A percentile compares a stretch with the other conserved stretches of the same genome.
Conservation (phyloP, 2,797 vertebrate species). For the Arctocebus calabarensis region DNA sequence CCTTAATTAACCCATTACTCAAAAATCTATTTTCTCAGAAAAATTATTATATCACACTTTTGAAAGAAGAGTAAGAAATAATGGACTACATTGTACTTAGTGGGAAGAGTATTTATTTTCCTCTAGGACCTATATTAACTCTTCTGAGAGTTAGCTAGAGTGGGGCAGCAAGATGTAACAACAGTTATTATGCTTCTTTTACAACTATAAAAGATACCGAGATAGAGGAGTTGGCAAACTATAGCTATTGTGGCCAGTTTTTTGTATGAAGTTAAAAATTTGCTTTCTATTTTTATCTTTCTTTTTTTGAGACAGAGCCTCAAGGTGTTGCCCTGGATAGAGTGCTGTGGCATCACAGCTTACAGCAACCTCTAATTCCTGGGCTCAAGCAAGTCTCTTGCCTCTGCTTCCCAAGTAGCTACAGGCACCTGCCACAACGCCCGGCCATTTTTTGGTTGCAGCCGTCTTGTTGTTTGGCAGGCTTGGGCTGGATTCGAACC, state of each 20-base stretch:
- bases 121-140: neutral
- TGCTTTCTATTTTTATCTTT: neutral
- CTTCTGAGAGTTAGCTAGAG: neutral
- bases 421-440: too few species aligned
- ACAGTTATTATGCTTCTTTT: neutral
- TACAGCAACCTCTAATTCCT: too few species aligned
- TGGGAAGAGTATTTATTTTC: neutral
- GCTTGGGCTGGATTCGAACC: too few species aligned
- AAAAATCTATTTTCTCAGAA: neutral
- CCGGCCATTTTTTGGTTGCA: too few species aligned
- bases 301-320: too few species aligned
- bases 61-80: slow-evolving; percentile 5
- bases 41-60: neutral
- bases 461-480: too few species aligned
- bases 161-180: neutral
- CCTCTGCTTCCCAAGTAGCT: too few species aligned
- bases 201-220: neutral
- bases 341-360: too few species aligned
- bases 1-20: neutral
- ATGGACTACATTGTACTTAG: neutral
- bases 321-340: too few species aligned
- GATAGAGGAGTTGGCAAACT: neutral
- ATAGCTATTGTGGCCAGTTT: neutral
- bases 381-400: too few species aligned
- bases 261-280: neutral